phyloP scores from a whole-genome alignment of 1,140 invertebrate genomes.

The Drosophila elegans region DNA sequence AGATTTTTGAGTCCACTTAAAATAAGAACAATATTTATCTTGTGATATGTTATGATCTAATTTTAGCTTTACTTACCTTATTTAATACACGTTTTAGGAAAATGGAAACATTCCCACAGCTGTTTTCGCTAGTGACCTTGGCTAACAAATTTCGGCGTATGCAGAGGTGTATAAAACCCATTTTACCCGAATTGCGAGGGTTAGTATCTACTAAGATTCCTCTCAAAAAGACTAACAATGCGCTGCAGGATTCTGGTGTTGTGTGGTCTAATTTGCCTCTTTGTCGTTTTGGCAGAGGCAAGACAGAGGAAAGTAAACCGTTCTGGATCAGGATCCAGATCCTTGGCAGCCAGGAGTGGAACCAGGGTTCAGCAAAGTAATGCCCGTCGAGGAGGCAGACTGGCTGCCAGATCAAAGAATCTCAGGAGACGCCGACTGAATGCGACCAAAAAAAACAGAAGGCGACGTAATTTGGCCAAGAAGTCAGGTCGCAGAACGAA shows the following conservation, averaged over 20 bases:
- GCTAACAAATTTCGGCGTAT: not conserved
- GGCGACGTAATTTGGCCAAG: not conserved
- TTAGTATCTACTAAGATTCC: slow-evolving; percentile 30
- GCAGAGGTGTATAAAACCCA: slow-evolving; percentile 33
- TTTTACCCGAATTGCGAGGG: not conserved
- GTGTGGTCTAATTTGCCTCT: slow-evolving; percentile 31
- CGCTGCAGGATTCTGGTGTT: slow-evolving; percentile 26
- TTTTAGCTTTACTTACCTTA: slow-evolving; percentile 33
- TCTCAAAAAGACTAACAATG: slow-evolving; percentile 14
- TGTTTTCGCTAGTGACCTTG: slow-evolving; percentile 34
- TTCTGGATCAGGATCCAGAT: slow-evolving; percentile 1
- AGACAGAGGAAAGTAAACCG: slow-evolving; percentile 10
- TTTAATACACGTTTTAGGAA: slow-evolving; percentile 2
- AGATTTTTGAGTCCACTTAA: no score
- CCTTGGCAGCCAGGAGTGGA: slow-evolving; percentile 1
- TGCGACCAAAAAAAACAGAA: slow-evolving; percentile 17
- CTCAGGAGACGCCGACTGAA: slow-evolving; percentile 1
- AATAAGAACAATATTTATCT: no score
- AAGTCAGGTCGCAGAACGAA: not conserved
- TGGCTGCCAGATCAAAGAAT: slow-evolving; percentile 7
- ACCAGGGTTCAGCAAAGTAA: not conserved
- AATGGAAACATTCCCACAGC: slow-evolving; percentile 24
- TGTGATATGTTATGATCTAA: no score
- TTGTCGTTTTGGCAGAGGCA: slow-evolving; percentile 30
- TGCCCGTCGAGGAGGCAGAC: not conserved